Base-by-base conservation (phyloP, 2,113 vertebrate species). In the Serinus canaria region DNA sequence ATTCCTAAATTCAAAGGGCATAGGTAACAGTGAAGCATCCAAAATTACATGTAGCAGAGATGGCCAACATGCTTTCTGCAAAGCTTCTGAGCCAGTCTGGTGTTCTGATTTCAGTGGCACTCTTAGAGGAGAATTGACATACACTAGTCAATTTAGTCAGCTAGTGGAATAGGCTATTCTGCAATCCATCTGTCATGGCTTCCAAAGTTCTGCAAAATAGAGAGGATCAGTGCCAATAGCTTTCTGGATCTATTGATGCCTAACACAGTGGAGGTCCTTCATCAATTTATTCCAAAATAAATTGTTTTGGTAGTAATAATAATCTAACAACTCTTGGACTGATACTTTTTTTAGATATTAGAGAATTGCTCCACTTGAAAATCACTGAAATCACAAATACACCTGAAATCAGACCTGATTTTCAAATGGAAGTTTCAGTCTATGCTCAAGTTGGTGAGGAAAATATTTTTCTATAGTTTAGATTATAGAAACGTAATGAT, bases 161-260 rank as follows among this genome's bases (percentile, higher is more conserved):
- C 23, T n/a, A 63, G 5, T 43, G 60, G 77, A 74, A 86, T 58
- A 69, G 1, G 4, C 62, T 83, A 44, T 79, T 94, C 31, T 83
- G 53, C 11, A 58, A 20, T 7, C 0, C 0, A 77, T 22, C n/a
- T 55, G 9, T 37, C 9, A 23, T 3, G 13, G 9, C 6, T 80
- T 85, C 70, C 33, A 75, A 72, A 68, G 19, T 47, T 85, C 55
- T 83, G 5, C 8, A 80, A 80, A 93, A 68, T 11, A 5, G 13
- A 49, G 6, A 73, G 2, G 3, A 53, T 46, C 72, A 23, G 8
- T 80, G 28, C 3, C 37, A 67, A 30, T 28, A 81, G 5, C 3
- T 77, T 83, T 37, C 49, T 60, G 15, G 86, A 90, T 55, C 3
- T 49, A 78, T 66, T 83, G 31, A 49, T 69, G 13, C 3, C 27